Conservation (phyloP, 2,888 invertebrate species). For the Ptychoptera contaminata region DNA sequence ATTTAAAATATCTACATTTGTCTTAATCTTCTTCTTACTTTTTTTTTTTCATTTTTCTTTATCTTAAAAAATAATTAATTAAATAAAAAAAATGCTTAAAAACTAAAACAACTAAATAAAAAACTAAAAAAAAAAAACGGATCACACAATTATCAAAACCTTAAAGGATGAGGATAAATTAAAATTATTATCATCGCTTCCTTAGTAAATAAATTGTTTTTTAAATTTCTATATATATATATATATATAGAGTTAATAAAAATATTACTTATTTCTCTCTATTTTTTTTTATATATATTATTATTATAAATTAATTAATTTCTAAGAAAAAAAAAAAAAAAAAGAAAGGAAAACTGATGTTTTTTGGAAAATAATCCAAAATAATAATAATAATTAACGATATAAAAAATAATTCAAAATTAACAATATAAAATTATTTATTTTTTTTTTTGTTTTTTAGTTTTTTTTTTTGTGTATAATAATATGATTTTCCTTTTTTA, state of each 20-base stretch:
- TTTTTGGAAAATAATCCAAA: too few relatives aligned
- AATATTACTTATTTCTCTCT: too few relatives aligned
- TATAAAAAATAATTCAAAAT: too few relatives aligned
- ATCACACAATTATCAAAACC: conserved; percentile 2
- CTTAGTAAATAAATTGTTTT: too few relatives aligned
- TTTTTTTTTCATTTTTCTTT: not conserved
- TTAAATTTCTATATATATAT: too few relatives aligned
- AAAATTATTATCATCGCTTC: too few relatives aligned
- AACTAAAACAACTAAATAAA: not conserved
- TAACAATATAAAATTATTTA: too few relatives aligned
- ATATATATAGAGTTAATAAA: too few relatives aligned
- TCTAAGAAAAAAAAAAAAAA: not conserved
- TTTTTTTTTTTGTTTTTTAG: too few relatives aligned
- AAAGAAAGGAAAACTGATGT: not conserved
- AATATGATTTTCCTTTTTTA: too few relatives aligned
- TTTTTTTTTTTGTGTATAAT: too few relatives aligned
- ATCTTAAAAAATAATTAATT: not conserved
- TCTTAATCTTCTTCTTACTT: conserved; percentile 2
- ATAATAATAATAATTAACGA: too few relatives aligned
- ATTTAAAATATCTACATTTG: conserved; percentile 3
- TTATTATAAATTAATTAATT: not conserved
- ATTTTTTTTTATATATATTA: not conserved
- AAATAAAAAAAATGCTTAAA: not conserved
- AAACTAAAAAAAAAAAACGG: not conserved
- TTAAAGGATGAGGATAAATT: conserved; percentile 1